phyloP scores from a whole-genome alignment of 53 echinoderm and acorn worm genomes.

The Zoroaster sp. region DNA sequence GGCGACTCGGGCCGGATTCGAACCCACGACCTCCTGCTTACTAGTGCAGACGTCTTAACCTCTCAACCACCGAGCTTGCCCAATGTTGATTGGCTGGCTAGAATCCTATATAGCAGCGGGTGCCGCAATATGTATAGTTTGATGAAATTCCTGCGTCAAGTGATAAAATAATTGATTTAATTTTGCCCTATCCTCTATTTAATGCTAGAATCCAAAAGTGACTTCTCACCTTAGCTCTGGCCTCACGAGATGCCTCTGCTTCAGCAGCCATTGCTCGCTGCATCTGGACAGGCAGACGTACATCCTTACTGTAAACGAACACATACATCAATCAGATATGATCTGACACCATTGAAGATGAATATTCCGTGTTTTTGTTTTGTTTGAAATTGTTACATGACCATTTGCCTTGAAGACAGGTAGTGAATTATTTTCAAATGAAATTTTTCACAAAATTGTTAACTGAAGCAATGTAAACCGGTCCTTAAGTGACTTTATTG shows the following conservation, averaged over 20 bases:
- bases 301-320: slow-evolving; percentile 52
- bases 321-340: background rate
- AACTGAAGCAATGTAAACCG: too few relatives aligned
- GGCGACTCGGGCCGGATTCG: too few relatives aligned
- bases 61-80: too few relatives aligned
- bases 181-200: background rate
- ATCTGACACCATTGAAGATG: background rate
- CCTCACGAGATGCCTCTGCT: slow-evolving; percentile 65
- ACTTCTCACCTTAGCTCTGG: slow-evolving; percentile 50
- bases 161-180: too few relatives aligned
- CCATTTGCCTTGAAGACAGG: background rate
- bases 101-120: too few relatives aligned
- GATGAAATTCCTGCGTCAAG: too few relatives aligned
- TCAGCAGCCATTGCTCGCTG: slow-evolving; percentile 67
- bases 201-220: background rate
- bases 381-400: background rate
- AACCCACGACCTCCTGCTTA: too few relatives aligned
- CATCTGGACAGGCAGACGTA: slow-evolving; percentile 56
- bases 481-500: too few relatives aligned
- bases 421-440: background rate
- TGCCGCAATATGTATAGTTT: too few relatives aligned
- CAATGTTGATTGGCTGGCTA: too few relatives aligned
- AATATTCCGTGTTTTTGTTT: background rate
- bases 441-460: background rate
- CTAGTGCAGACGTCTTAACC: background rate